phyloP scores from a whole-genome alignment of 2,797 vertebrate genomes.

The Sternarchorhynchus goeldii region DNA sequence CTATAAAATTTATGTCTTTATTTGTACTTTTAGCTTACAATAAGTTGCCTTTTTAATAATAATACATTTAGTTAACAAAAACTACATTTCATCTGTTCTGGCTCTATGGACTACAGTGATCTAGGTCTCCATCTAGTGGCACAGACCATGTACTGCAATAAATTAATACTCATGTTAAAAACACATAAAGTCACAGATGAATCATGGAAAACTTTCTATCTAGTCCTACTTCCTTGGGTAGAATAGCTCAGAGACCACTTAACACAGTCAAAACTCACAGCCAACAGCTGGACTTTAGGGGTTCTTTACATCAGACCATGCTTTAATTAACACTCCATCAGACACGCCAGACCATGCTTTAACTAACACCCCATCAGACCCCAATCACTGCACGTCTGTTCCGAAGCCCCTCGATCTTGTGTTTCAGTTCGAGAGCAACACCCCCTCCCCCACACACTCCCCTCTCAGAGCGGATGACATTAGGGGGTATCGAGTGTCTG shows the following conservation, averaged over 20 bases:
- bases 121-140: constrained; percentile 40
- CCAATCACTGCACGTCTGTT: background rate
- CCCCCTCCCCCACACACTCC: background rate
- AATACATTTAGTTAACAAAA: background rate
- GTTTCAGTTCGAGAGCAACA: background rate
- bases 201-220: too few relatives aligned
- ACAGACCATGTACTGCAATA: background rate
- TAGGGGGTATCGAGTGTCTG: constrained; percentile 13
- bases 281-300: too few relatives aligned
- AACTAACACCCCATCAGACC: background rate
- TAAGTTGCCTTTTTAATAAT: background rate
- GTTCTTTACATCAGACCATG: too few relatives aligned
- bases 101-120: background rate
- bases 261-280: too few relatives aligned
- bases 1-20: background rate
- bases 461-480: background rate
- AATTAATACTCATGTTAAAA: background rate
- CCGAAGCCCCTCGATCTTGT: background rate
- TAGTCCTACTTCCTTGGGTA: too few relatives aligned
- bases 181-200: background rate
- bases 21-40: too few relatives aligned
- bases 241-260: too few relatives aligned
- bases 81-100: too few relatives aligned
- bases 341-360: too few relatives aligned
- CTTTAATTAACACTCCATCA: too few relatives aligned